Percentiles rank a stretch among this genome's conserved stretches.
Conservation (phyloP, 1,140 invertebrate genomes). For the Drosophila kikkawai region DNA sequence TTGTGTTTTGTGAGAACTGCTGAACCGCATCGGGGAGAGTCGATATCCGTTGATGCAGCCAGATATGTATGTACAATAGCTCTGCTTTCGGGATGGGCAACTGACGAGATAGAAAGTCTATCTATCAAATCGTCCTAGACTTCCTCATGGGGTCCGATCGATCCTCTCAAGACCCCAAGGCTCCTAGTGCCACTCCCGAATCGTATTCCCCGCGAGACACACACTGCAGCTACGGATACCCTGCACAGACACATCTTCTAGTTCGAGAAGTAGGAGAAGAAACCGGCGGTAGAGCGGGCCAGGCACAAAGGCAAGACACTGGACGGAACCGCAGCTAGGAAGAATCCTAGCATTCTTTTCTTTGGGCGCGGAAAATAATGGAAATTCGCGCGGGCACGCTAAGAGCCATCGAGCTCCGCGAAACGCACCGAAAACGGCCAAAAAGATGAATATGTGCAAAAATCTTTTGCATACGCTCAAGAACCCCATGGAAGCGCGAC, state of each 20-base stretch:
- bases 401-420: constrained; percentile 70
- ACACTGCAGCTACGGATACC: background rate
- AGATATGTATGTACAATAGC: background rate
- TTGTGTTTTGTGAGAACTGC: constrained; percentile 33
- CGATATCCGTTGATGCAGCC: constrained; percentile 35
- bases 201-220: background rate
- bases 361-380: constrained; percentile 72
- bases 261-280: background rate
- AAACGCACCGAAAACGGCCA: constrained; percentile 85
- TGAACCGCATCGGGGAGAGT: constrained; percentile 57
- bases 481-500: constrained; percentile 77
- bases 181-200: background rate
- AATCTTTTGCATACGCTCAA: constrained; percentile 85
- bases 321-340: constrained; percentile 7
- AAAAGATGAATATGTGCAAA: constrained; percentile 85
- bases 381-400: constrained; percentile 55
- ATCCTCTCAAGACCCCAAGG: background rate
- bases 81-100: constrained; percentile 13
- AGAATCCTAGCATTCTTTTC: constrained; percentile 29
- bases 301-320: background rate
- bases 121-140: background rate
- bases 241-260: constrained; percentile 1
- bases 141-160: background rate
- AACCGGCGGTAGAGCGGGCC: background rate
- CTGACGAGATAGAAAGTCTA: background rate